Base-by-base conservation (phyloP, 2,113 vertebrate genomes). In the Raja brachyura region DNA sequence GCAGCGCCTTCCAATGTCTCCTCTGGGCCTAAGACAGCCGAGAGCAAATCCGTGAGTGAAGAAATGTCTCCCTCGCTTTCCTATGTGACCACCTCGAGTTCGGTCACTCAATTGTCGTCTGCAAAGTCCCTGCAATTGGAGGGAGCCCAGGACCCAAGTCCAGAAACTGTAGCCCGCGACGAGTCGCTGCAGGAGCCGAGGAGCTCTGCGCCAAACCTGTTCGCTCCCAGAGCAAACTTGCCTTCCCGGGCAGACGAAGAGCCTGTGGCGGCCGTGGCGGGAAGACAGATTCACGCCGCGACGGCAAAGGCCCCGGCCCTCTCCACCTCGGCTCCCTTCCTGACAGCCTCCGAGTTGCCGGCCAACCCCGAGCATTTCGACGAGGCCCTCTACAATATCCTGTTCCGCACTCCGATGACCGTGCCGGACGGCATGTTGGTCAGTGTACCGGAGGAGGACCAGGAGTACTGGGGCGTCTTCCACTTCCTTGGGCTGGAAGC, bases 351-450 rank as follows among this genome's bases (percentile, higher is more conserved):
- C 13, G 66, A 92, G 22, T 3, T 22, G 9, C 39, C 0, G 16
- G 9, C 39, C 8, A 25, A 48, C 9, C 33, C 33, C 0, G 90
- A 92, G 33, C 63, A 74, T 31, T 11, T 73, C 4, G 90, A 92
- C 14, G 33, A 92, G 39, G 31, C 90, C 39, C 39, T 92, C 0
- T 92, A 18, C 22, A 8, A 92, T 10, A 92, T 92, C 39, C 90
- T 92, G 18, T 92, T 92, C 90, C 18, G 1, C 39, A 74, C 68
- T 48, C 90, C 90, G 14, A 73, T 48, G 66, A 0, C 18, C 5
- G 90, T 92, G 90, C 68, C 90, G 4, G 90, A 92, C 4, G 39
- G 39, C 20, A 92, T 73, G 90, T 33, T 92, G 90, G 90, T 28
- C 20, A 92, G 66, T 22, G 11, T 92, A 5, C 90, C 90, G 0